These are phyloP conservation scores for Microcebus murinus DNA, from an alignment of 2,113 vertebrate genomes.

Conservation along the genomic window DNA sequence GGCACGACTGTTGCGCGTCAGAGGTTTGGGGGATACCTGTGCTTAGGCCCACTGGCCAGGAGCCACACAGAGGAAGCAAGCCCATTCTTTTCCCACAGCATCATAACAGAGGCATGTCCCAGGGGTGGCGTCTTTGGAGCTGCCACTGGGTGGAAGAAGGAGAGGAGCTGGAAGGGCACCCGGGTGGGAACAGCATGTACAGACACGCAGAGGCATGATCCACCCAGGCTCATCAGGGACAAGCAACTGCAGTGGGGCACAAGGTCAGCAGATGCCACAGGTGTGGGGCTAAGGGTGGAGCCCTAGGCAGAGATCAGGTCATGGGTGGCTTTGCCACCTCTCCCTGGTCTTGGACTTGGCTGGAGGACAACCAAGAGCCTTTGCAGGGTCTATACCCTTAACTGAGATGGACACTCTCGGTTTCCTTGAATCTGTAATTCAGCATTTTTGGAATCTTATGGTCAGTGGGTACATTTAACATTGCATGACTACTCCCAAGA, in stretches of 20 bases:
- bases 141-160: not conserved
- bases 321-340: not conserved
- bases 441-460: not conserved
- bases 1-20: accelerated
- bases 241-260: too few species aligned
- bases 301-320: not conserved
- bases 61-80: not conserved
- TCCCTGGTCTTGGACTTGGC: not conserved
- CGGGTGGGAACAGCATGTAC: not conserved
- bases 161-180: not conserved
- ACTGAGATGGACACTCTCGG: not conserved
- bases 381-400: not conserved
- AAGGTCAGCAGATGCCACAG: not conserved
- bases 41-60: not conserved
- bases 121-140: not conserved
- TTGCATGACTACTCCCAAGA: not conserved
- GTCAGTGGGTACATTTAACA: not conserved
- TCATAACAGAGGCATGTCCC: not conserved
- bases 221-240: not conserved
- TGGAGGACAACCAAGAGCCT: not conserved
- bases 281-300: not conserved
- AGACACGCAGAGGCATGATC: not conserved
- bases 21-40: too few species aligned
- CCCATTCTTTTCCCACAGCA: not conserved
- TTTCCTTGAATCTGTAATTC: not conserved